Percentiles rank a stretch among this genome's conserved stretches.
Evolutionary conservation across 1,140 invertebrate genomes (phyloP).

Genomic region (Telenomus remus): DNA sequence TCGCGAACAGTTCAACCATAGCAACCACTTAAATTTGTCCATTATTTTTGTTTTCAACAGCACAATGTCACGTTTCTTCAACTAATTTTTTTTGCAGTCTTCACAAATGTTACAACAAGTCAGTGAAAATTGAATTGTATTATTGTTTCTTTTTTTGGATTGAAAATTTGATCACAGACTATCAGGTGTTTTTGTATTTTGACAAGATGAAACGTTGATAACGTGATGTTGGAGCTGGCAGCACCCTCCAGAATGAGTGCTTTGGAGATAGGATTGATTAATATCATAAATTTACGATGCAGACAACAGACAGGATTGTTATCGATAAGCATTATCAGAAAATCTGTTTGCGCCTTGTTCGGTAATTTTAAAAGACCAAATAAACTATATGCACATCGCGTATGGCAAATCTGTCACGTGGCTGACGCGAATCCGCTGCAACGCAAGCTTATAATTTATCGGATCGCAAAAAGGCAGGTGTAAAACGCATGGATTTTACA

Average conservation of each 20-base stretch:
- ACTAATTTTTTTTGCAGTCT: too few relatives aligned
- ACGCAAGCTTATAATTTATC: slow-evolving; percentile 72
- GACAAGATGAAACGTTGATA: slow-evolving; percentile 6
- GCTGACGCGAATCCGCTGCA: slow-evolving; percentile 65
- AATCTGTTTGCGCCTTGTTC: slow-evolving; percentile 61
- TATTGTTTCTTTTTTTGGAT: too few relatives aligned
- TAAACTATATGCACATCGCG: slow-evolving; percentile 56
- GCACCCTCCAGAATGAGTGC: slow-evolving; percentile 11
- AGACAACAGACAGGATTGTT: slow-evolving; percentile 41
- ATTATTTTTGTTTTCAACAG: slow-evolving; percentile 23
- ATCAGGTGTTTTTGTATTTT: not conserved
- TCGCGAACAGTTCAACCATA: slow-evolving; percentile 64
- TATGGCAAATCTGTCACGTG: slow-evolving; percentile 64
- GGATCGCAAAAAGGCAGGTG: slow-evolving; percentile 73
- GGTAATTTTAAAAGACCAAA: slow-evolving; percentile 60
- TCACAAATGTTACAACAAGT: too few relatives aligned
- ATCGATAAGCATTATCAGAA: slow-evolving; percentile 60
- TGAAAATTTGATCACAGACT: too few relatives aligned
- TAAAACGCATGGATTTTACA: slow-evolving; percentile 69
- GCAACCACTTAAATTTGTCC: slow-evolving; percentile 41
- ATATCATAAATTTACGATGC: slow-evolving; percentile 50
- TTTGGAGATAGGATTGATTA: slow-evolving; percentile 47
- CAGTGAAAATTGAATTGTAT: too few relatives aligned
- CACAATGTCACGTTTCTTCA: not conserved
- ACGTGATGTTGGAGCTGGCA: slow-evolving; percentile 12